Conservation (phyloP, 2,113 vertebrate genomes). For the Caranx ignobilis region DNA sequence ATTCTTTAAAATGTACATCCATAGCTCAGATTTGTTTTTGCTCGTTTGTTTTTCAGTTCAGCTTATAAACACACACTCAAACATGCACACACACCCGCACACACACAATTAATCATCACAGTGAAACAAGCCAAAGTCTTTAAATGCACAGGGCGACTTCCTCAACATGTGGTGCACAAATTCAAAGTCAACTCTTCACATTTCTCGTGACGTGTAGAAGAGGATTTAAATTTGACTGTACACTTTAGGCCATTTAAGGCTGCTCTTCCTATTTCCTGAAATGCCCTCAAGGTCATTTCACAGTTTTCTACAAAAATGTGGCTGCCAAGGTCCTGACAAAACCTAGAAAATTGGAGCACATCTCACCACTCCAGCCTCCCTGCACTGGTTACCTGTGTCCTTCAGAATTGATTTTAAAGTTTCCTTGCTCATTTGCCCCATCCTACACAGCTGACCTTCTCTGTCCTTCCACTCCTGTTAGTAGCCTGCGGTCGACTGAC, state of each 20-base stretch:
- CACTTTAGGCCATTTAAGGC: not conserved
- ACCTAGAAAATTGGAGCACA: slow-evolving; percentile 1
- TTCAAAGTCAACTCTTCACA: too few species aligned
- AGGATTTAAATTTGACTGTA: not conserved
- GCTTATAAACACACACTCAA: not conserved
- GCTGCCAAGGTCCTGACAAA: not conserved
- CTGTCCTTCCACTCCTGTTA: slow-evolving; percentile 3
- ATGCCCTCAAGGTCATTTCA: not conserved
- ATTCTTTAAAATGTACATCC: slow-evolving; percentile 22
- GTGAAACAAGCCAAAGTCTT: not conserved
- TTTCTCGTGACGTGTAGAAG: not conserved
- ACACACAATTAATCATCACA: not conserved
- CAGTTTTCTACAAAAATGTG: not conserved
- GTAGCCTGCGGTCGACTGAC: not conserved
- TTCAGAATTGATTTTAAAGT: not conserved
- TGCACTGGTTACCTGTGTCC: not conserved
- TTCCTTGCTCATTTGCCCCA: not conserved
- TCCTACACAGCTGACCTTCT: slow-evolving; percentile 12
- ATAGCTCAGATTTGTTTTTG: not conserved
- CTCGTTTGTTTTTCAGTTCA: slow-evolving; percentile 10
- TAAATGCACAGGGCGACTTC: slow-evolving; percentile 14
- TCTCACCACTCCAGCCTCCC: not conserved
- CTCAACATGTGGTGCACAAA: not conserved
- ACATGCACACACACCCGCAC: too few species aligned
- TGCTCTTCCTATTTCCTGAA: not conserved